Conservation (phyloP, 2,888 invertebrate genomes). For the Unio delphinus region DNA sequence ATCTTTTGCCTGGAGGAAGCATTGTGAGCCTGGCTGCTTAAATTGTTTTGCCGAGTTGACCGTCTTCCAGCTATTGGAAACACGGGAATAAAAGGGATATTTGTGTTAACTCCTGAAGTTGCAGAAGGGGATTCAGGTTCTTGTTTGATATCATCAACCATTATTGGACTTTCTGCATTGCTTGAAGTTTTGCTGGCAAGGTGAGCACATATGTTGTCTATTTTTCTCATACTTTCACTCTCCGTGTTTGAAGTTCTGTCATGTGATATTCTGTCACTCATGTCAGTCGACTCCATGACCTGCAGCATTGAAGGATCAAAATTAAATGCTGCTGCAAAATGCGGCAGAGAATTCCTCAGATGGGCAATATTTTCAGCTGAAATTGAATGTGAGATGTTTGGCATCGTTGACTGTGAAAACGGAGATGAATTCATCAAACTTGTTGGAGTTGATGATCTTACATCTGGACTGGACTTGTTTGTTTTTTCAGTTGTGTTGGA, state of each 20-base stretch:
- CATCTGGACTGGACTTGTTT: no score
- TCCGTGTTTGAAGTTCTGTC: constrained; percentile 11
- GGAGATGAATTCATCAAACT: no score
- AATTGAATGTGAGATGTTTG: constrained; percentile 2
- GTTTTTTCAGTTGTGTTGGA: neutral
- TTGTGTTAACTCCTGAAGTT: constrained; percentile 4
- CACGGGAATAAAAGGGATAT: constrained; percentile 10
- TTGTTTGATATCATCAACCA: constrained; percentile 19
- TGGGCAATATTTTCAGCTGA: neutral
- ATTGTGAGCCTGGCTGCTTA: no score
- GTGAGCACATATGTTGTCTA: constrained; percentile 55
- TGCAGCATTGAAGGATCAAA: neutral
- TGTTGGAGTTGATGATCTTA: no score
- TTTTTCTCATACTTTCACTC: constrained; percentile 35
- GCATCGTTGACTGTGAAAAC: neutral
- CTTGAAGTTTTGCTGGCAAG: constrained; percentile 32
- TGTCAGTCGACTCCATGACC: constrained; percentile 4
- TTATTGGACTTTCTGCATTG: constrained; percentile 6
- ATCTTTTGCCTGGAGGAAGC: neutral
- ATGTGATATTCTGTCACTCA: constrained; percentile 17
- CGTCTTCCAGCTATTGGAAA: constrained; percentile 4
- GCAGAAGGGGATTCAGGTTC: constrained; percentile 31
- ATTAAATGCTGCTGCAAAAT: constrained; percentile 6
- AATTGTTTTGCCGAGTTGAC: neutral
- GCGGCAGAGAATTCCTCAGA: constrained; percentile 6